Conservation (phyloP, 1,140 invertebrate genomes). For the Cheumatopsyche charites region DNA sequence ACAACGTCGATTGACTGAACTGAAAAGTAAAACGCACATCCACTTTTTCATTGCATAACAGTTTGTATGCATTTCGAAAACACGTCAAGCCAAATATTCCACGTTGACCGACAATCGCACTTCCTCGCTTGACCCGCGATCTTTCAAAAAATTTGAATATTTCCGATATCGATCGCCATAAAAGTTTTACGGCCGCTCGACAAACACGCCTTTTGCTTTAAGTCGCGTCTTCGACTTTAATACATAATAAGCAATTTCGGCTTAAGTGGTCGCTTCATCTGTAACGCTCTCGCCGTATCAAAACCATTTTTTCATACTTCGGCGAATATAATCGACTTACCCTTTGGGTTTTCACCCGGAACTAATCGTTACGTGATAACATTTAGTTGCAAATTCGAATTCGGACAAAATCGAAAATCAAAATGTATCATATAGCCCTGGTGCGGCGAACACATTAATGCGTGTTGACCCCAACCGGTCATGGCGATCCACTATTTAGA, state of each 20-base stretch:
- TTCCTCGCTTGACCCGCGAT: conserved; percentile 38
- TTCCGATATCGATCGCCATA: conserved; percentile 45
- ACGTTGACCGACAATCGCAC: not conserved
- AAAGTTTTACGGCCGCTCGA: conserved; percentile 44
- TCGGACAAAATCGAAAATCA: not conserved
- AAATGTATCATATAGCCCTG: not conserved
- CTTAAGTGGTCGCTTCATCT: no score
- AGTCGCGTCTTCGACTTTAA: not conserved
- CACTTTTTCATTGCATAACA: no score
- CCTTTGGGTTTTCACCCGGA: conserved; percentile 37
- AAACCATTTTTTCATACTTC: no score
- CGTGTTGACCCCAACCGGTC: conserved; percentile 30
- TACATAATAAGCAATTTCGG: no score
- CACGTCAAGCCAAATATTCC: no score
- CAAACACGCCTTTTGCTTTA: conserved; percentile 44
- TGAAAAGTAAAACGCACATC: no score
- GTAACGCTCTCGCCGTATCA: no score
- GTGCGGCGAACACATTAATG: conserved; percentile 17
- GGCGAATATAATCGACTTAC: no score
- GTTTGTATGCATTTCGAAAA: no score
- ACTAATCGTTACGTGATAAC: no score
- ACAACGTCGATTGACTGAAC: no score
- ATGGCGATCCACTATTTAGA: conserved; percentile 24
- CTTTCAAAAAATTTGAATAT: conserved; percentile 47
- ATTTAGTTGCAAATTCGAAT: not conserved